phyloP scores from a whole-genome alignment of 2,888 invertebrate genomes.

The Thymelicus acteon region DNA sequence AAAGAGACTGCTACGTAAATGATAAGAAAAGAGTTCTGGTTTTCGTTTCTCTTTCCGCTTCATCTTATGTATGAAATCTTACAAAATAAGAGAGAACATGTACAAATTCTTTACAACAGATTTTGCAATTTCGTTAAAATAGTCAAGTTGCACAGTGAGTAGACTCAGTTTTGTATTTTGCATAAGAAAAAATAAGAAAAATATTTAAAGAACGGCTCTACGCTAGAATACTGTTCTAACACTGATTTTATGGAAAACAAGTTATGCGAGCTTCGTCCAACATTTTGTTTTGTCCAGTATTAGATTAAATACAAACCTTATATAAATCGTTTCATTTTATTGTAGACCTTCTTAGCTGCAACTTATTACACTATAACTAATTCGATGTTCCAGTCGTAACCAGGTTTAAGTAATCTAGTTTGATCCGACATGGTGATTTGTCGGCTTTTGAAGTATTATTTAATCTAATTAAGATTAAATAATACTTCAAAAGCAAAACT shows the following conservation, averaged over 20 bases:
- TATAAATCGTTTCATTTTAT: background rate
- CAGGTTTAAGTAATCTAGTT: background rate
- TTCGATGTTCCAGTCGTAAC: background rate
- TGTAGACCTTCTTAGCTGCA: background rate
- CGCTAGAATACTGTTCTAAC: slow-evolving; percentile 1
- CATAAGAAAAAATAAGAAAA: no score
- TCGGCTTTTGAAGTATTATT: no score
- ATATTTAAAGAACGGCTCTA: slow-evolving; percentile 13
- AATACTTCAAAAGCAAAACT: background rate
- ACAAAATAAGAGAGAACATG: no score
- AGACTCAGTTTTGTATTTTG: background rate
- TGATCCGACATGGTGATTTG: background rate
- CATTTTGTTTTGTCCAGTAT: background rate
- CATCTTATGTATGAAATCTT: no score
- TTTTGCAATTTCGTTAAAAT: no score
- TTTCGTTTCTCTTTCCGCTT: no score
- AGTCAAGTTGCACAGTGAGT: background rate
- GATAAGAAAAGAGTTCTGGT: no score
- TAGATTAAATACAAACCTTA: background rate
- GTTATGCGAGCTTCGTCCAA: background rate
- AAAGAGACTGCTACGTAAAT: no score
- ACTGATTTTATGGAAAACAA: background rate
- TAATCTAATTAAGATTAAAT: background rate
- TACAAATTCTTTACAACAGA: no score
- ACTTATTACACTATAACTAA: background rate